Conservation (phyloP, 2,113 vertebrate species). For the Sceloporus undulatus region DNA sequence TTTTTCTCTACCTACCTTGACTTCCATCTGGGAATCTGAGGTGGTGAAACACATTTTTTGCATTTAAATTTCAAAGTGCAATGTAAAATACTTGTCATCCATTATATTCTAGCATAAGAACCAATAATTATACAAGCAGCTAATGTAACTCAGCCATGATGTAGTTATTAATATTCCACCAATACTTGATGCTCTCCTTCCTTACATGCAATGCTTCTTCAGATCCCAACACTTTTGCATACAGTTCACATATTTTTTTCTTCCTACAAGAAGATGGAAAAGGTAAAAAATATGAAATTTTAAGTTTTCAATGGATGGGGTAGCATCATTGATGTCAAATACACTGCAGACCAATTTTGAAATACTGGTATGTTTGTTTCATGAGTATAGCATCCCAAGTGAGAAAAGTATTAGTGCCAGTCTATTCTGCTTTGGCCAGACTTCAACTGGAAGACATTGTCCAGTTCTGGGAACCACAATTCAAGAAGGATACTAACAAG, state of each 20-base stretch:
- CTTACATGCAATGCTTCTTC: constrained; percentile 94
- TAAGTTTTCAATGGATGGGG: not conserved
- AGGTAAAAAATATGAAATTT: not conserved
- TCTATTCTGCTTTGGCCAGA: no score
- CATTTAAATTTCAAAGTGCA: not conserved
- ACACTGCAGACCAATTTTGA: no score
- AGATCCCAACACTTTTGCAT: constrained; percentile 87
- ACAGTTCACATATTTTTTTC: constrained; percentile 93
- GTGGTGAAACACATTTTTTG: not conserved
- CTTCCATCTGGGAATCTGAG: not conserved
- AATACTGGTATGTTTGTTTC: not conserved
- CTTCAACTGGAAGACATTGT: no score
- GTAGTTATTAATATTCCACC: constrained; percentile 45
- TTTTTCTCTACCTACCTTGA: no score
- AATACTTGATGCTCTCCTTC: constrained; percentile 37
- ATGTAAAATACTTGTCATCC: not conserved
- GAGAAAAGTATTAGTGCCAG: no score
- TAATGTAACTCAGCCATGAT: not conserved
- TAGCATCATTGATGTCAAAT: not conserved
- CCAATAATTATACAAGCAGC: not conserved
- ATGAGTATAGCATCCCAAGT: not conserved
- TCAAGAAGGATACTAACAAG: no score
- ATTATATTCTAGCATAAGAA: not conserved
- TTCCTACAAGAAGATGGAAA: constrained; percentile 77
- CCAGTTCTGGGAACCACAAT: no score